Conservation (phyloP, 2,888 invertebrate genomes). For the Ichneumon xanthorius region DNA sequence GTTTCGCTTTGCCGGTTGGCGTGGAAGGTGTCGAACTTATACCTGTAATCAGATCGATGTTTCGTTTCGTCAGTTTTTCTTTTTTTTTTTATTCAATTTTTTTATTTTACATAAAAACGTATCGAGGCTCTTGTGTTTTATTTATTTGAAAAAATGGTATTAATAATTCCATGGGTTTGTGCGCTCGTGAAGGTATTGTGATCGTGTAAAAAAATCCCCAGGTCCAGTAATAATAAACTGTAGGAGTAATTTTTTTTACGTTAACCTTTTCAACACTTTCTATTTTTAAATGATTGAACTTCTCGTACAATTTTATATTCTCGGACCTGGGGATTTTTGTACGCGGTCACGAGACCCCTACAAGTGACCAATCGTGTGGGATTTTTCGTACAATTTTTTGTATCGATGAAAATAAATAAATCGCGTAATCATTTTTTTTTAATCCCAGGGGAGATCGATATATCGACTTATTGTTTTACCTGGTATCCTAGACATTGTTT, state of each 20-base stretch:
- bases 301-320: neutral
- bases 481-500: constrained; percentile 80
- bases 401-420: neutral
- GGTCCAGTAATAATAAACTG: neutral
- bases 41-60: constrained; percentile 70
- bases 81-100: neutral
- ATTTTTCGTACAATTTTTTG: neutral
- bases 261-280: neutral
- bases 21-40: constrained; percentile 80
- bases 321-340: neutral
- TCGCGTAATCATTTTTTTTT: neutral
- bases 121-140: neutral
- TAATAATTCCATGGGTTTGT: neutral
- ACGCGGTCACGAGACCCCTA: neutral
- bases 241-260: neutral
- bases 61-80: neutral
- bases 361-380: too few species aligned
- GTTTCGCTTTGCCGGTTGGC: constrained; percentile 79
- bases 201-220: neutral
- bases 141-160: neutral
- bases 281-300: neutral
- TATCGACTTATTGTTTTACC: constrained; percentile 70
- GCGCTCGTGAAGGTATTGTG: neutral
- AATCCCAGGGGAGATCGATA: too few species aligned
- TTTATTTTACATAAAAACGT: neutral